Conservation (phyloP, 2,797 vertebrate genomes). For the Buphagus erythrorhynchus region DNA sequence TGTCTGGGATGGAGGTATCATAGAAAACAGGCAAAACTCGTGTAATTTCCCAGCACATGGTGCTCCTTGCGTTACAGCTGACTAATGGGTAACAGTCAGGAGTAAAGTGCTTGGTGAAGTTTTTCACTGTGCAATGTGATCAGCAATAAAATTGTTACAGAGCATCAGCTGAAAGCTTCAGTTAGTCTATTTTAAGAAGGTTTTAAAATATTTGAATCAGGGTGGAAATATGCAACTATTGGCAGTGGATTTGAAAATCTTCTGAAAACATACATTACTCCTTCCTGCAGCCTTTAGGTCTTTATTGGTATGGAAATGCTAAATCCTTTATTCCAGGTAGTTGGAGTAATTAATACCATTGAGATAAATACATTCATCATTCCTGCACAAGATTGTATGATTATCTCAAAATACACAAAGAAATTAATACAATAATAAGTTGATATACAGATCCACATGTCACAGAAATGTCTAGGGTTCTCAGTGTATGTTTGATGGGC, state of each 20-base stretch:
- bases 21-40: not conserved
- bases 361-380: not conserved
- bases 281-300: not conserved
- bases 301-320: not conserved
- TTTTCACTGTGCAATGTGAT: not conserved
- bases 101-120: not conserved
- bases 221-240: not conserved
- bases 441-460: not conserved
- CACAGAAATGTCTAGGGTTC: not conserved
- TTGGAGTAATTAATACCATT: not conserved
- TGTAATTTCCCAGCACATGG: not conserved
- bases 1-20: not conserved
- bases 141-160: not conserved
- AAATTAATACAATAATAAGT: not conserved
- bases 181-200: not conserved
- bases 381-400: not conserved
- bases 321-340: not conserved
- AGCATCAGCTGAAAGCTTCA: not conserved
- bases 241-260: not conserved
- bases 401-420: not conserved
- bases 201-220: not conserved
- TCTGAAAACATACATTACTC: not conserved
- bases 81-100: not conserved
- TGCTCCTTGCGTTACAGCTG: not conserved
- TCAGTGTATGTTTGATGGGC: not conserved